Conservation (phyloP, 37 sponge, comb jelly and placozoan species). For the Eunapius fragilis region DNA sequence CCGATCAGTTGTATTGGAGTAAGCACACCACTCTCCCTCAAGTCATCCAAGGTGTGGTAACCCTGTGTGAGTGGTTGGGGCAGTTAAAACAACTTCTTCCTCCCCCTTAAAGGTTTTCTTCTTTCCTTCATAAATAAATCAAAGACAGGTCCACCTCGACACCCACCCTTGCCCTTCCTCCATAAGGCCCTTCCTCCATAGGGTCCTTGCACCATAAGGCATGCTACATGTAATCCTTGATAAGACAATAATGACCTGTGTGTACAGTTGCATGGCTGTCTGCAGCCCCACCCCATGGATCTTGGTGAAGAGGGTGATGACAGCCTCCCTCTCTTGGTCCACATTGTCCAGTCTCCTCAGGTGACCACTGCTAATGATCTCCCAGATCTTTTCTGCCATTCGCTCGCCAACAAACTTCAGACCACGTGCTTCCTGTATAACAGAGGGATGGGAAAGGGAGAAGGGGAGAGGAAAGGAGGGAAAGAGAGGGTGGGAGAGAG, state of each 20-base stretch:
- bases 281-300: constrained; percentile 81
- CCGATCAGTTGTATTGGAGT: constrained; percentile 79
- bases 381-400: constrained; percentile 87
- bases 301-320: constrained; percentile 53
- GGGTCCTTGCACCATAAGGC: too few relatives aligned
- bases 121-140: too few relatives aligned
- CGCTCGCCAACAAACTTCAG: constrained; percentile 77
- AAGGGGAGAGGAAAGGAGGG: neutral
- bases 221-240: too few relatives aligned
- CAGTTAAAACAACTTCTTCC: neutral
- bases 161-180: too few relatives aligned
- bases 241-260: constrained; percentile 52
- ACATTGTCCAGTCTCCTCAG: constrained; percentile 74
- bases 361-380: constrained; percentile 78
- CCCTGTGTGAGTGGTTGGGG: constrained; percentile 64
- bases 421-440: constrained; percentile 60
- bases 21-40: constrained; percentile 51
- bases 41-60: constrained; percentile 77
- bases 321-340: constrained; percentile 69
- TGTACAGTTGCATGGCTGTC: constrained; percentile 67
- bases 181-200: too few relatives aligned
- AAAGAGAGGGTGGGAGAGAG: neutral
- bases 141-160: too few relatives aligned
- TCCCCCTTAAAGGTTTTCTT: too few relatives aligned
- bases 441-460: neutral